Base-by-base conservation (phyloP, 1,140 invertebrate species). In the Brachionus koreanus region DNA sequence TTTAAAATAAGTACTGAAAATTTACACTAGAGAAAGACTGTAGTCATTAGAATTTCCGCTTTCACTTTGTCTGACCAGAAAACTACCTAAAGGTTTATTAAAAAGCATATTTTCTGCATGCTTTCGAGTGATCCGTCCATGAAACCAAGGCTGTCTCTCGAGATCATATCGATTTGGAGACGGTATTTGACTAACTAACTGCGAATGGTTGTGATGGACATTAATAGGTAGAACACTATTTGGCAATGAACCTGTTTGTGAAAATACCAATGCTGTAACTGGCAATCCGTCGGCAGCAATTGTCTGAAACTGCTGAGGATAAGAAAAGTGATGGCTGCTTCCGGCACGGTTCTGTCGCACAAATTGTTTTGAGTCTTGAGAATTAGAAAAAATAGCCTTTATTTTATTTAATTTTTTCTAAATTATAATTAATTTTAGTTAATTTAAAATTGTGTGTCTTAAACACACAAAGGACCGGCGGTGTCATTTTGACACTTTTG, bases 21-120 rank as follows among this genome's bases (percentile, higher is more conserved):
- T 10, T 82, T 67, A 82, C 79, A 65, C 37, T 25, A 82, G 23
- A 16, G 79, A 82, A 49, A 82, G 61, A 49, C 57, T 65, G 39
- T 82, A 82, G 35, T 82, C 79, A 52, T 82, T 82, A n/a, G 57
- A 65, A 52, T 82, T 82, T 29, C 79, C 79, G 35, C 79, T 82
- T 52, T 82, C 79, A 61, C 65, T 72, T 75, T 72, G 82, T 25
- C 82, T 61, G 12, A 82, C 82, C 23, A 82, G n/a, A 82, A 82
- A 82, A 74, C 82, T 82, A 46, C 82, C 82, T 6, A 49, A 25
- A 5, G 63, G 63, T 13, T 46, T 52, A 43, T 49, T 61, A 25
- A 5, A n/a, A 13, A 82, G 37, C 37, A 61, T 74, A 61, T 33
- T 42, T 37, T 82, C 82, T 9, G 82, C 82, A 72, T 49, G 42